Evolutionary conservation across 2,113 vertebrate genomes (phyloP), one percentile per base, ranked within the genome.

Genomic region (Periophthalmus modestus): DNA sequence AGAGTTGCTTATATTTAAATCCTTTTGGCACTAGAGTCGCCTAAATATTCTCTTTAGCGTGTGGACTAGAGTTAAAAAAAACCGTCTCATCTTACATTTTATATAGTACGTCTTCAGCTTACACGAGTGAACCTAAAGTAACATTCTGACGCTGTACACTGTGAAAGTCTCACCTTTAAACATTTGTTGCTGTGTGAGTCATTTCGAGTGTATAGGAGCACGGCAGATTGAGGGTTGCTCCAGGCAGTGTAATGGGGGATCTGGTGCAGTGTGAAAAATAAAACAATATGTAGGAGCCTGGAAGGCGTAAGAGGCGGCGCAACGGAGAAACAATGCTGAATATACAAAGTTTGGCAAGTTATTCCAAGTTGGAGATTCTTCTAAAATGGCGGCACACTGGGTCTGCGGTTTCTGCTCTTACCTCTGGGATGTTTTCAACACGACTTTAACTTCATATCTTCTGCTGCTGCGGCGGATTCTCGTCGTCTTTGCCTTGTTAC

Each of bases 381-480:
- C 68, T 74, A 74, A 84, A 85, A 86, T 82, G 70, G 71, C 2
- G 21, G 63, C 13, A 62, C 23, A 65, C 36, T 72, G 43, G 69
- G 77, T 12, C 18, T 23, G 19, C 68, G 52, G 78, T 58, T 83
- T 66, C 43, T 48, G 68, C 66, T 78, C 92, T 93, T 85, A 94
- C 94, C 91, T 16, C 82, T 89, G 75, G 72, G 85, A 78, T 89
- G 88, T 88, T 91, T 91, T 94, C 88, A 94, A 91, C 92, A 86
- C 67, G 77, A 82, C 87, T 91, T 93, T 88, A 91, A 85, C 87
- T 90, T 92, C 94, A 94, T 94, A 89, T 91, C 92, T 93, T 89
- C 85, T 75, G 82, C 80, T 86, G 76, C 78, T 89, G 81, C 85
- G 73, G 84, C 55, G 68, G 71, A 79, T 83, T 73, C 86, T 87